A percentile compares a stretch with the other conserved stretches of the same genome.
phyloP scores from a whole-genome alignment of 1,140 invertebrate species.

The Drosophila rufa region DNA sequence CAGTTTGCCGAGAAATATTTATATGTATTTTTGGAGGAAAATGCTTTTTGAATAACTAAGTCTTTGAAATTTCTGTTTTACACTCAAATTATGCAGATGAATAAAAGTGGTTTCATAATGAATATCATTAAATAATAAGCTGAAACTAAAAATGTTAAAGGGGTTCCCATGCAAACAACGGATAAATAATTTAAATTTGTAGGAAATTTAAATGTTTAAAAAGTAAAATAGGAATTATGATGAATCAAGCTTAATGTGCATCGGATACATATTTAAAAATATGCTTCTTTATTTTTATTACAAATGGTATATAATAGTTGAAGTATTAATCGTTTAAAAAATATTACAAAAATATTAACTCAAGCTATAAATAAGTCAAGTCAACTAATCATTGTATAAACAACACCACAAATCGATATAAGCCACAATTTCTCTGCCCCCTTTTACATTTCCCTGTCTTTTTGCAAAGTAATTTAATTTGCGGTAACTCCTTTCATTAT shows the following conservation, averaged over 20 bases:
- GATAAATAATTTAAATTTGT: no score
- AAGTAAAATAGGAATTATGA: no score
- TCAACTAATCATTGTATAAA: no score
- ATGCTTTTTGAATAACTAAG: constrained; percentile 64
- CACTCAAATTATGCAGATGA: constrained; percentile 69
- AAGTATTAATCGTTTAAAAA: no score
- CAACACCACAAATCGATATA: background rate
- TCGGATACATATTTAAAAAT: no score
- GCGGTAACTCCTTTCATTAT: constrained; percentile 13
- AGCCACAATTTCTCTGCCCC: background rate
- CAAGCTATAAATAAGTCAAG: no score
- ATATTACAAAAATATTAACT: background rate
- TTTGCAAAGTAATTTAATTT: background rate
- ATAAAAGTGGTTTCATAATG: constrained; percentile 61
- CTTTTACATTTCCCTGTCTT: no score
- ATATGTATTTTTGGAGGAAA: constrained; percentile 59
- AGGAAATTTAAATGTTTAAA: background rate
- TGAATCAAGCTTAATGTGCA: no score
- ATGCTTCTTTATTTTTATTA: no score
- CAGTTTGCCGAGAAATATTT: constrained; percentile 32
- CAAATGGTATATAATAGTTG: no score
- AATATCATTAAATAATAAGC: background rate
- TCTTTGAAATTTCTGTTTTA: constrained; percentile 31
- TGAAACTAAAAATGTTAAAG: constrained; percentile 30
- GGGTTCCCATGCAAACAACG: background rate